Base-by-base conservation (phyloP, 2,113 vertebrate species). In the Laticauda colubrina region DNA sequence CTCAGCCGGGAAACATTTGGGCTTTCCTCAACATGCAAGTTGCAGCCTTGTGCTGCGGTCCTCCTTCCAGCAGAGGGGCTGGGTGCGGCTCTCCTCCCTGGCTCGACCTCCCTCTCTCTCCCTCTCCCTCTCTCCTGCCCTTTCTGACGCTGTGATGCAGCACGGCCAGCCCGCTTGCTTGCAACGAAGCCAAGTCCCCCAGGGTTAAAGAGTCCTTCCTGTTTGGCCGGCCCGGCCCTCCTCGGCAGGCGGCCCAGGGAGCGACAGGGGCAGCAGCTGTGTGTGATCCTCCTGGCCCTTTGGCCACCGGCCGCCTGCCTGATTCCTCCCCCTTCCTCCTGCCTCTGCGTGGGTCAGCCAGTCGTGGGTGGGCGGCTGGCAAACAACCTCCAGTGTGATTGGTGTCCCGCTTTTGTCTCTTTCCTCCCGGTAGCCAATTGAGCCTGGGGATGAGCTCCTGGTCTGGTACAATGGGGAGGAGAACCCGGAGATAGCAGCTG, bases 391-490 rank as follows among this genome's bases (percentile, higher is more conserved):
- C 69, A 39, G 85, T 95, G 97, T 97, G 97, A 99, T 98, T 98
- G 98, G 98, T 61, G 48, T 94, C 94, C 90, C 87, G 81, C 93
- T 94, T 91, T 85, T 54, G 97, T 98, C 96, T 98, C 98, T 98
- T 86, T 39, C 75, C 21, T 95, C 94, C 95, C 94, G 94, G 92
- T 97, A 99, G 99, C 99, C 99, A 98, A 99, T 99, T 97, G 97
- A 97, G 97, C 97, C 98, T 14, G 98, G 98, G 95, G 98, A 99
- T 97, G 99, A 99, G 98, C 98, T 99, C 96, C 97, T 99, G 96
- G 98, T 99, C 97, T 98, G 98, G 98, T 99, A 99, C 98, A 99
- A 98, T 96, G 98, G 98, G 98, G 98, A 99, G 98, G 98, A 99
- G 98, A 98, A 98, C 98, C 98, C 99, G 48, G 98, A 99, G 98